These are phyloP conservation scores for Lepus americanus DNA, from an alignment of 2,113 vertebrate genomes.

Conservation along the genomic window DNA sequence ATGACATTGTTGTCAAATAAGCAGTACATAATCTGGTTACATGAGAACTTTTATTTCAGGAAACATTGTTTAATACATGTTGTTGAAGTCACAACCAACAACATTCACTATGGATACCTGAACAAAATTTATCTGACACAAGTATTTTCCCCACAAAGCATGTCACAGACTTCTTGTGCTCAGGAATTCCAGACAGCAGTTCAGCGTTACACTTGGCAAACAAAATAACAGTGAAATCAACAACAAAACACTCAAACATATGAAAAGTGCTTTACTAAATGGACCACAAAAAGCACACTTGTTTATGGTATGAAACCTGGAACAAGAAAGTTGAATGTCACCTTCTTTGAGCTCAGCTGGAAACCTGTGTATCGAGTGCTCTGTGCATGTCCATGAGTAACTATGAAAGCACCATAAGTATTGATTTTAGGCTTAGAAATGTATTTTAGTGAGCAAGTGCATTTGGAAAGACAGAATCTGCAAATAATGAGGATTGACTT, in stretches of 20 bases:
- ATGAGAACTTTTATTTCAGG: constrained; percentile 41
- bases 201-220: background rate
- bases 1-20: background rate
- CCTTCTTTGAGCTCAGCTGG: constrained; percentile 11
- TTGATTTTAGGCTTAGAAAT: constrained; percentile 29
- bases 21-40: background rate
- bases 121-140: background rate
- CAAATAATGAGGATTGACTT: constrained; percentile 13
- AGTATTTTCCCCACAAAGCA: background rate
- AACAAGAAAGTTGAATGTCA: background rate
- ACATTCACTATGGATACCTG: background rate
- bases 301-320: background rate
- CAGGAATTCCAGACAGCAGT: background rate
- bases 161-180: background rate
- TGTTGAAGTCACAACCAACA: background rate
- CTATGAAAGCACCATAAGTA: background rate
- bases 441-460: background rate
- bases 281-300: background rate
- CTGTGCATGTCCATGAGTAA: background rate
- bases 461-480: constrained; percentile 9
- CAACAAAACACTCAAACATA: background rate
- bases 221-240: constrained; percentile 30
- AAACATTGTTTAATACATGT: background rate
- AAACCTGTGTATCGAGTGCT: background rate
- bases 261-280: background rate